These are phyloP conservation scores for Drosophila athabasca DNA, from an alignment of 1,140 invertebrate species.

Conservation along the genomic window DNA sequence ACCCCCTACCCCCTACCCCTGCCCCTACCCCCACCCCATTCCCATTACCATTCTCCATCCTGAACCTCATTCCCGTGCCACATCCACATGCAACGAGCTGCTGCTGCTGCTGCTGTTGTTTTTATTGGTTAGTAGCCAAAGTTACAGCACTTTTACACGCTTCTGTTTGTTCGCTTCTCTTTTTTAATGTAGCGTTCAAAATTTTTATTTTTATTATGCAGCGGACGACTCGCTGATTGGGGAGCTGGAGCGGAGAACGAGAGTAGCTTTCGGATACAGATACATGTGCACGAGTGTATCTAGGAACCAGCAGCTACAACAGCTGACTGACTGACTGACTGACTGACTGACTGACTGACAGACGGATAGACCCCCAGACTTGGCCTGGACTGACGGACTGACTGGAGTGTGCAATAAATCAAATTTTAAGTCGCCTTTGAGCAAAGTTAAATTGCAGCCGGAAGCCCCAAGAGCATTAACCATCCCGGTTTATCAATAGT, in stretches of 20 bases:
- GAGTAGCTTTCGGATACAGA: constrained; percentile 49
- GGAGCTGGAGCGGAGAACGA: too few species aligned
- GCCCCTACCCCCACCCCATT: neutral
- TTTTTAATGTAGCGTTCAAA: constrained; percentile 34
- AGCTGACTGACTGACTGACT: constrained; percentile 45
- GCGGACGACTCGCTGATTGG: constrained; percentile 30
- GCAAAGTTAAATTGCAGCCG: constrained; percentile 75
- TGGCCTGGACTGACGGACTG: neutral
- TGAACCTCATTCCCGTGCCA: too few species aligned
- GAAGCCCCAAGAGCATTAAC: constrained; percentile 62
- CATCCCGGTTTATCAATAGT: constrained; percentile 55
- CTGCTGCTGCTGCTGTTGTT: constrained; percentile 30
- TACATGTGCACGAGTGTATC: constrained; percentile 25
- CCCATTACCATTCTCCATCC: constrained; percentile 5
- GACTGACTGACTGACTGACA: constrained; percentile 2
- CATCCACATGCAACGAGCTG: constrained; percentile 3
- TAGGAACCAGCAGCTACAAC: constrained; percentile 15
- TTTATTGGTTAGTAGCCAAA: constrained; percentile 53
- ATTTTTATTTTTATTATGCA: constrained; percentile 45
- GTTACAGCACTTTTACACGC: constrained; percentile 67
- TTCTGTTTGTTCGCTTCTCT: constrained; percentile 30
- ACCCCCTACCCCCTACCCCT: neutral
- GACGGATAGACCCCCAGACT: neutral
- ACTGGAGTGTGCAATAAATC: constrained; percentile 69
- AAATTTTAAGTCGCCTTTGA: constrained; percentile 78